phyloP scores from a whole-genome alignment of 2,113 vertebrate genomes.

The Sus scrofa region T2T-Sscrofa CM000824.6:122821001-122821500 shows the following conservation, averaged over 20 bases:
- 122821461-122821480: neutral
- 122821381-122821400: neutral
- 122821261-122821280: neutral
- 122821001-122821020: neutral
- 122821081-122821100: neutral
- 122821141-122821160: neutral
- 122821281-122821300: neutral
- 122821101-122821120: neutral
- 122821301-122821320: slow-evolving; percentile 11
- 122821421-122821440: slow-evolving; percentile 17
- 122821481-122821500: neutral
- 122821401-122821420: neutral
- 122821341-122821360: slow-evolving; percentile 43
- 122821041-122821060: neutral
- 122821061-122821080: neutral
- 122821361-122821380: neutral
- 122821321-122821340: neutral
- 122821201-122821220: neutral
- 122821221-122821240: neutral
- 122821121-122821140: neutral
- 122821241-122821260: slow-evolving; percentile 12
- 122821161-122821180: neutral
- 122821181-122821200: slow-evolving; percentile 16
- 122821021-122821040: slow-evolving; percentile 10
- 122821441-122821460: neutral